Conservation (phyloP, 1,140 invertebrate species). For the Brachionus asplanchnoidis region DNA sequence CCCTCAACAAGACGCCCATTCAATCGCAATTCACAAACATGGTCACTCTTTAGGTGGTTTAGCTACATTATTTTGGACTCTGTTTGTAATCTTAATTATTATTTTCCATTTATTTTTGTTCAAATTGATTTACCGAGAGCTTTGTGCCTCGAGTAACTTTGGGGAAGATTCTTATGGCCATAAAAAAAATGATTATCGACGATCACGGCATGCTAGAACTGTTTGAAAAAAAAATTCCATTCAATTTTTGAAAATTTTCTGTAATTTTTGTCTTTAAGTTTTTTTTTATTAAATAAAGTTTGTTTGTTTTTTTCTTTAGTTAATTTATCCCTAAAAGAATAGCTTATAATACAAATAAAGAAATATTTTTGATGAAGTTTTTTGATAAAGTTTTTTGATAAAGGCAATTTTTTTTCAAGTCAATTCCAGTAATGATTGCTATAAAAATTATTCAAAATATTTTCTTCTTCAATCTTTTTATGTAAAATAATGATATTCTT, state of each 20-base stretch:
- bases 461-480: no score
- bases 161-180: background rate
- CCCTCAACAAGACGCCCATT: conserved; percentile 83
- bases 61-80: conserved; percentile 85
- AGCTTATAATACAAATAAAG: background rate
- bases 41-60: conserved; percentile 81
- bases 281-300: background rate
- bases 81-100: conserved; percentile 78
- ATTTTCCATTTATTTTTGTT: conserved; percentile 89
- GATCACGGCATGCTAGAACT: background rate
- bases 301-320: background rate
- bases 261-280: background rate
- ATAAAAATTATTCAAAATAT: no score
- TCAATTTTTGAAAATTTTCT: background rate
- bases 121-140: conserved; percentile 69
- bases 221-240: background rate
- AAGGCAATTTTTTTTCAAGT: background rate
- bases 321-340: background rate
- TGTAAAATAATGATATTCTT: no score
- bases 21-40: conserved; percentile 84
- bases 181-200: conserved; percentile 1
- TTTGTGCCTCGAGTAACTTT: background rate
- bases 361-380: background rate
- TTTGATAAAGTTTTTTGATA: background rate
- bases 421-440: no score